Evolutionary conservation across 1,140 invertebrate genomes (phyloP), one percentile per base, ranked within the genome.

Genomic region (Drosophila melanica): DNA sequence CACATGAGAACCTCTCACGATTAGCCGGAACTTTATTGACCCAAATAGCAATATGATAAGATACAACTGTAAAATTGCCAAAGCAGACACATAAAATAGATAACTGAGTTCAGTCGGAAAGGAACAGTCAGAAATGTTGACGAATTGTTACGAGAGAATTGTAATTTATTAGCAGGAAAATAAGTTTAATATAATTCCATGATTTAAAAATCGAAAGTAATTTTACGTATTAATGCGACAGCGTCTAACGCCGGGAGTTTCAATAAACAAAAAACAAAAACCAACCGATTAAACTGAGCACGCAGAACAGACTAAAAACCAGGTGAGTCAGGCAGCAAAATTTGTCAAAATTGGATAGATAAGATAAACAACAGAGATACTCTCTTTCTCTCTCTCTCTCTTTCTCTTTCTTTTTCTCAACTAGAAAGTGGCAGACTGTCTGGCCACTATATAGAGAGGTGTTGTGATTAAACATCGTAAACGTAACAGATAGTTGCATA

Each of bases 261-360:
- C 4, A 11, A 48, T 10, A 10, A 62, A 3, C 3, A 35, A 23
- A 60, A 11, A 1, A 35, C 35, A 23, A 48, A 11, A 44, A 50
- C 68, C 39, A 50, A 59, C 63, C 69, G 47, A 53, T 7, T 67
- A 45, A 37, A 41, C 12, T 14, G 47, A 44, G 16, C 39, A 53
- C 47, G 51, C 30, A 16, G 14, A 58, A 39, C 30, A n/a, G 48
- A 72, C 69, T 72, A 53, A 54, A 30, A 12, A 2, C 10, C 7
- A 3, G n/a, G 41, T 72, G 63, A 67, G 16, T 72, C 69, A 72
- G 30, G 7, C 14, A 23, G 2, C 10, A 51, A 23, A 4, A 0
- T 23, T 51, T 57, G 39, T 59, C 45, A 4, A n/a, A 37, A 44
- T 33, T 8, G 11, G 12, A 12, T 66, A 18, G 69, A 72, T 72